Evolutionary conservation across 53 echinoderm and acorn worm genomes (phyloP).

Genomic region (Paracentrotus lividus): DNA sequence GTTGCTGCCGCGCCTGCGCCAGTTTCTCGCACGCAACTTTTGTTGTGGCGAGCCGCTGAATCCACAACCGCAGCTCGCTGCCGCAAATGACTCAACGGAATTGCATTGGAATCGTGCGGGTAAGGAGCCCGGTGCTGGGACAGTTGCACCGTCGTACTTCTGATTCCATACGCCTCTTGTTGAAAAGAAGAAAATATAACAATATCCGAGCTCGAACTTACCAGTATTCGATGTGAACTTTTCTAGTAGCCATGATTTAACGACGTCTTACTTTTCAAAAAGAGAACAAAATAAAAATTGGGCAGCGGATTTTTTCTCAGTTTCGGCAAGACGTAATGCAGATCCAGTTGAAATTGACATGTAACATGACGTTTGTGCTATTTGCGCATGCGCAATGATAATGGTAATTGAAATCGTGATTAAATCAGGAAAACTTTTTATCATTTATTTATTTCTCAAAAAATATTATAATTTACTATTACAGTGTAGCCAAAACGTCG

Average conservation of each 20-base stretch:
- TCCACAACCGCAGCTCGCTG: slow-evolving; percentile 61
- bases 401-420: no score
- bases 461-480: no score
- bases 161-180: neutral
- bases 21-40: slow-evolving; percentile 62
- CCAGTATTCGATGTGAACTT: slow-evolving; percentile 63
- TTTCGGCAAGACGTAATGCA: no score
- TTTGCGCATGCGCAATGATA: no score
- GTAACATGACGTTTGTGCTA: no score
- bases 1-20: slow-evolving; percentile 75
- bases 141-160: neutral
- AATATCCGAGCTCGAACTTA: slow-evolving; percentile 11
- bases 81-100: slow-evolving; percentile 25
- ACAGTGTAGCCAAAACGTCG: no score
- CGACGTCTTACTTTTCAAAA: neutral
- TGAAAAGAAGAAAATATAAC: neutral
- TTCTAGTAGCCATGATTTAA: slow-evolving; percentile 27
- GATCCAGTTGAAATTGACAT: no score
- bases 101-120: neutral
- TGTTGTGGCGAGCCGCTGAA: slow-evolving; percentile 67
- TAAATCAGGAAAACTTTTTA: no score
- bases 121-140: neutral
- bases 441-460: no score
- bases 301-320: neutral
- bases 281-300: neutral